phyloP scores from a whole-genome alignment of 2,888 invertebrate genomes.

The Hemithea aestivaria region DNA sequence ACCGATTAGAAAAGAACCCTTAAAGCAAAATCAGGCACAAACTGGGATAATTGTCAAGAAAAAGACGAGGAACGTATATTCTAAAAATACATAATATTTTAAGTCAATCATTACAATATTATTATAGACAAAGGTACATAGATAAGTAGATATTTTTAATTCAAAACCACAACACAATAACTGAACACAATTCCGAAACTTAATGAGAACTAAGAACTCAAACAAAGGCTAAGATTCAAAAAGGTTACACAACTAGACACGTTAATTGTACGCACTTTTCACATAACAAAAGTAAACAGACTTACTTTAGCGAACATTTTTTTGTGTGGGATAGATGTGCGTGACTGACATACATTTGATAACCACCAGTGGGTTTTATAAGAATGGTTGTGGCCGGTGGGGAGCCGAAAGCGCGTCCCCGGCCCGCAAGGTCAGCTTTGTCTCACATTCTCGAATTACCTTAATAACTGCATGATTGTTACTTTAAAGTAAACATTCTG shows the following conservation, averaged over 20 bases:
- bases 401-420: conserved; percentile 63
- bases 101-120: too few species aligned
- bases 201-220: background rate
- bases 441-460: conserved; percentile 65
- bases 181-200: too few species aligned
- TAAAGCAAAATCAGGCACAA: too few species aligned
- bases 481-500: conserved; percentile 61
- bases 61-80: too few species aligned
- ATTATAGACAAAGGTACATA: too few species aligned
- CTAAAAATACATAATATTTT: too few species aligned
- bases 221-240: background rate
- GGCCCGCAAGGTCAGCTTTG: conserved; percentile 68
- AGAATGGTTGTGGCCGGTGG: conserved; percentile 66
- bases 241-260: conserved; percentile 2
- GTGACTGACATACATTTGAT: conserved; percentile 71
- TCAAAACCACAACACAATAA: too few species aligned
- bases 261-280: conserved; percentile 23
- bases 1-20: too few species aligned
- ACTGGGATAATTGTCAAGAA: too few species aligned
- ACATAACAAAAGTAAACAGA: conserved; percentile 35
- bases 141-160: too few species aligned
- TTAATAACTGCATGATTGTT: conserved; percentile 61
- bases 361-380: conserved; percentile 69
- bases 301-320: conserved; percentile 75
- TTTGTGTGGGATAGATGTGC: conserved; percentile 58